Conservation (phyloP, 2,113 vertebrate genomes). For the Pelvicachromis taeniatus region DNA sequence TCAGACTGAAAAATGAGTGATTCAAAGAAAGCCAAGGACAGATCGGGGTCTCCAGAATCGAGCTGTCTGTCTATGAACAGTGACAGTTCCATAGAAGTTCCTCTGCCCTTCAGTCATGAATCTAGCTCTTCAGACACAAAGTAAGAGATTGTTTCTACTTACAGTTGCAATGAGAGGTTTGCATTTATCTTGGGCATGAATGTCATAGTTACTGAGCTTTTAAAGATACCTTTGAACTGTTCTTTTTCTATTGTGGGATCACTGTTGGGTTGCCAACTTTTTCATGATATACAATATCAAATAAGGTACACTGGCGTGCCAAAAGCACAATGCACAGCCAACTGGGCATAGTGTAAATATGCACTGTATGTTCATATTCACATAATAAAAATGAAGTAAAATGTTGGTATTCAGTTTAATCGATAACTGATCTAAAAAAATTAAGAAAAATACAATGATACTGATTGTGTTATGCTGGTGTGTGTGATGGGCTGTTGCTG, state of each 20-base stretch:
- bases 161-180: not conserved
- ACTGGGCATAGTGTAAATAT: no score
- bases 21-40: not conserved
- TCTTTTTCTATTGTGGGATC: not conserved
- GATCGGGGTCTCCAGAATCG: not conserved
- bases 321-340: not conserved
- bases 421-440: no score
- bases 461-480: no score
- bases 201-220: not conserved
- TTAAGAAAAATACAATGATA: no score
- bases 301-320: not conserved
- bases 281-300: not conserved
- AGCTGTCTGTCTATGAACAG: not conserved
- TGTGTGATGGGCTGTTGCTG: no score
- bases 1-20: not conserved
- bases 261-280: not conserved
- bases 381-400: no score
- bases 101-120: not conserved
- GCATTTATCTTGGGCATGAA: not conserved
- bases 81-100: not conserved
- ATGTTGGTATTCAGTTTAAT: no score
- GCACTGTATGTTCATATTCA: no score
- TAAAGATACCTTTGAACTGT: not conserved
- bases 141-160: not conserved
- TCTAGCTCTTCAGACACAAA: not conserved